phyloP scores from a whole-genome alignment of 2,113 vertebrate species.

The Stigmatopora nigra region DNA sequence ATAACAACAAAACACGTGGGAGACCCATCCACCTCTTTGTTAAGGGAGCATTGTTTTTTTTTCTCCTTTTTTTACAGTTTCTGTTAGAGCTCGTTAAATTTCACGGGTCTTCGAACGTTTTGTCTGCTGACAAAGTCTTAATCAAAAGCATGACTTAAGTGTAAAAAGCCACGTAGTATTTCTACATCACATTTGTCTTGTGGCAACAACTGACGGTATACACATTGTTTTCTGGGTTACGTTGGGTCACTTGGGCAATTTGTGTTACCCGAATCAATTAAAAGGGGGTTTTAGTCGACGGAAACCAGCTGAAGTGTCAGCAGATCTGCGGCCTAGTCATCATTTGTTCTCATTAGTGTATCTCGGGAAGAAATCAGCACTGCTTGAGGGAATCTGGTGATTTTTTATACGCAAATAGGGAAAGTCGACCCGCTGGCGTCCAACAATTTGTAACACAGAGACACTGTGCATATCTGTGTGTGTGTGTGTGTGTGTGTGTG shows the following conservation, averaged over 20 bases:
- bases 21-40: background rate
- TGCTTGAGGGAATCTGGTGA: constrained; percentile 68
- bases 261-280: constrained; percentile 62
- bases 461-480: constrained; percentile 18
- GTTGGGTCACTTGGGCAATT: constrained; percentile 37
- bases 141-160: constrained; percentile 2
- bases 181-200: background rate
- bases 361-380: constrained; percentile 62
- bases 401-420: constrained; percentile 70
- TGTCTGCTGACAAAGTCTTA: background rate
- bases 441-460: constrained; percentile 50
- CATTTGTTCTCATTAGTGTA: constrained; percentile 74
- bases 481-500: constrained; percentile 25
- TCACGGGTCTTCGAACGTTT: background rate
- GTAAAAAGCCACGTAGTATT: background rate
- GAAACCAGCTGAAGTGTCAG: constrained; percentile 58
- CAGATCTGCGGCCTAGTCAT: constrained; percentile 59
- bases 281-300: constrained; percentile 50
- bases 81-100: background rate
- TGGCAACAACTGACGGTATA: background rate
- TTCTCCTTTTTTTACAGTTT: background rate
- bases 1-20: background rate
- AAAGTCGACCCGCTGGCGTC: constrained; percentile 54
- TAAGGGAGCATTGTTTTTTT: background rate
- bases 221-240: constrained; percentile 10